Evolutionary conservation across 2,113 vertebrate species (phyloP).

Genomic region (Peromyscus polionotus): DNA sequence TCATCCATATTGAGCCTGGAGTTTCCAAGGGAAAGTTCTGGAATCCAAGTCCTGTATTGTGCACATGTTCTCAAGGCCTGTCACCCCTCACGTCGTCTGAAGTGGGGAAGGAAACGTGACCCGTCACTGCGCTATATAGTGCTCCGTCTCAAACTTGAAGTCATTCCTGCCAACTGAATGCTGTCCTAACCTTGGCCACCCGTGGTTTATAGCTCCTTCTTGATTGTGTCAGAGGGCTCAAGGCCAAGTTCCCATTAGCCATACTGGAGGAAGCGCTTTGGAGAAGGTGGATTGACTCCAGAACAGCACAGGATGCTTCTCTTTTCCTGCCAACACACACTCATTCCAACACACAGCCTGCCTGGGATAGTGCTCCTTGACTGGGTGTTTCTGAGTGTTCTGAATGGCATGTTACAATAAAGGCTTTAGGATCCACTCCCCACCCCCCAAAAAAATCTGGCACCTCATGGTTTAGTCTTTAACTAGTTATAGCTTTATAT

Average conservation of each 20-base stretch:
- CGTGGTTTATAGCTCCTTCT: conserved; percentile 56
- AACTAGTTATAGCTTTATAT: neutral
- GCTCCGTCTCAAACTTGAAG: conserved; percentile 17
- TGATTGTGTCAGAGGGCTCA: conserved; percentile 60
- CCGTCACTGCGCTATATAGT: conserved; percentile 30
- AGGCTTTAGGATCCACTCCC: neutral
- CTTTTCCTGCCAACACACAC: too few relatives aligned
- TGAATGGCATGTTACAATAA: neutral
- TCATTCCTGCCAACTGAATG: neutral
- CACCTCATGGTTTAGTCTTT: neutral
- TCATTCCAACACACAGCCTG: neutral
- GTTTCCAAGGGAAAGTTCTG: conserved; percentile 7
- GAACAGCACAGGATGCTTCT: neutral
- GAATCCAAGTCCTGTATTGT: conserved; percentile 23
- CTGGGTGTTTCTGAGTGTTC: neutral
- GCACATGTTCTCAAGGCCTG: neutral
- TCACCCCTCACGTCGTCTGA: neutral
- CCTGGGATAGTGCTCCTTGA: too few relatives aligned
- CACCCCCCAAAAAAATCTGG: neutral
- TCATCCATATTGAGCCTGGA: neutral
- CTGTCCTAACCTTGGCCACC: conserved; percentile 16
- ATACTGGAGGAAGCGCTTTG: neutral
- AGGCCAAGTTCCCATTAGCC: conserved; percentile 27
- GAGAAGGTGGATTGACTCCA: conserved; percentile 16
- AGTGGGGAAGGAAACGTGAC: conserved; percentile 34